Percentiles rank a stretch among this genome's conserved stretches.
phyloP scores from a whole-genome alignment of 2,113 vertebrate genomes.

The Gila orcuttii region DNA sequence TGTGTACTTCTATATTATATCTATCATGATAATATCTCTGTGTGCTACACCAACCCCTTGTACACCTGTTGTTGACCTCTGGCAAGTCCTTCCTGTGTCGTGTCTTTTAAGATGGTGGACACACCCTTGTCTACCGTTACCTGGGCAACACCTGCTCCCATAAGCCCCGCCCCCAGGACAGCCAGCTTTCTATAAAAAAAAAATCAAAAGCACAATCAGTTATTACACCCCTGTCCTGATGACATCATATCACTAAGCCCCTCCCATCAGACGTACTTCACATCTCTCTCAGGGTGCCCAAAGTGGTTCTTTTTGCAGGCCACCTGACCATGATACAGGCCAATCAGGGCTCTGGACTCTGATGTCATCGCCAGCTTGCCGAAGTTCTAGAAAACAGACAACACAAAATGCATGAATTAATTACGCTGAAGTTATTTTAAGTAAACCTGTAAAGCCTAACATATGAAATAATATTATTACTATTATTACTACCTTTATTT shows the following conservation, averaged over 20 bases:
- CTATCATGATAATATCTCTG: background rate
- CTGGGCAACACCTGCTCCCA: conserved; percentile 87
- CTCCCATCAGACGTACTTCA: conserved; percentile 76
- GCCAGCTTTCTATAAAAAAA: conserved; percentile 75
- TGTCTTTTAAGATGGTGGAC: conserved; percentile 82
- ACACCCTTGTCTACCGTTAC: conserved; percentile 83
- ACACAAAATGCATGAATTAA: background rate
- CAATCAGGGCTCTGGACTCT: conserved; percentile 81
- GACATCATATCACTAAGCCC: background rate
- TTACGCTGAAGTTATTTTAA: background rate
- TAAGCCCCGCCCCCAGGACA: conserved; percentile 84
- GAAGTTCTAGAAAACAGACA: conserved; percentile 76
- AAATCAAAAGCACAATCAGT: background rate
- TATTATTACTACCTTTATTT: too few relatives aligned
- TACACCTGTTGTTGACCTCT: conserved; percentile 85
- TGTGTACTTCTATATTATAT: background rate
- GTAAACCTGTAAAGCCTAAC: too few relatives aligned
- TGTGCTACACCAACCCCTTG: conserved; percentile 77
- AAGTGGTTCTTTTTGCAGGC: conserved; percentile 88
- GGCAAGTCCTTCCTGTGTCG: conserved; percentile 72
- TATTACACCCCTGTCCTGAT: background rate
- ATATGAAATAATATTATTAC: too few relatives aligned
- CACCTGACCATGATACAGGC: conserved; percentile 86
- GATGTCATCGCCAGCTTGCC: conserved; percentile 82
- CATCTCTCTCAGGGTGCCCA: conserved; percentile 78